Base-by-base conservation (phyloP, 2,797 vertebrate species). In the Bryconaethiops microstoma region DNA sequence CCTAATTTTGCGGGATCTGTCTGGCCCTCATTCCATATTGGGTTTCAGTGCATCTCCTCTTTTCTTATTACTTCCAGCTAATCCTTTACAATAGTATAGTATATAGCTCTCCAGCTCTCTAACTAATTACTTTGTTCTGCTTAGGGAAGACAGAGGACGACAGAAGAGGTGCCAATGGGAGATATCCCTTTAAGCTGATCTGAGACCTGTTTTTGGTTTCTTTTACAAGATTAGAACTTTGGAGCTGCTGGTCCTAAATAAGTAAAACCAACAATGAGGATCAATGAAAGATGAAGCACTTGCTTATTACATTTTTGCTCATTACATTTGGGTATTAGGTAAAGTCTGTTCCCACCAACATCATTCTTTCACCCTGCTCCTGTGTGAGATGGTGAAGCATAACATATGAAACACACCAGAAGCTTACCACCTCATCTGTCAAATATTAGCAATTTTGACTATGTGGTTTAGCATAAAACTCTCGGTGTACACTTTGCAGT, bases 31-130 rank as follows among this genome's bases (percentile, higher is more conserved):
- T 73, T 72, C 87, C 86, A 86, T 93, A 94, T 94, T 92, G 88
- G 88, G 92, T 95, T 94, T 93, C 93, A 92, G 86, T 89, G 86
- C 90, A 87, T 90, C 90, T 92, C 92, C 92, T 94, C 89, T 89
- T 92, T 92, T 91, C 50, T 93, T 90, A 94, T 93, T 93, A 91
- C 91, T 90, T 87, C 88, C 88, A 85, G 81, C 91, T 94, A 93
- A 95, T 94, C 93, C 90, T 91, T 86, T 83, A 84, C 83, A 82
- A 87, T 68, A 60, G 72, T 82, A 86, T 91, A 91, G 90, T 93
- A 90, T 93, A 87, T 88, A 91, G 89, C 92, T 91, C 88, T 90
- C 76, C 77, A 40, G 48, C 67, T 87, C 88, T 14, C 48, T 52
- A 52, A 52, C 48, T 81, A 86, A 89, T 92, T 91, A 91, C 92